Percentiles rank a stretch among this genome's conserved stretches.
Evolutionary conservation across 2,113 vertebrate species (phyloP).

Genomic region (Acanthochromis polyacanthus): DNA sequence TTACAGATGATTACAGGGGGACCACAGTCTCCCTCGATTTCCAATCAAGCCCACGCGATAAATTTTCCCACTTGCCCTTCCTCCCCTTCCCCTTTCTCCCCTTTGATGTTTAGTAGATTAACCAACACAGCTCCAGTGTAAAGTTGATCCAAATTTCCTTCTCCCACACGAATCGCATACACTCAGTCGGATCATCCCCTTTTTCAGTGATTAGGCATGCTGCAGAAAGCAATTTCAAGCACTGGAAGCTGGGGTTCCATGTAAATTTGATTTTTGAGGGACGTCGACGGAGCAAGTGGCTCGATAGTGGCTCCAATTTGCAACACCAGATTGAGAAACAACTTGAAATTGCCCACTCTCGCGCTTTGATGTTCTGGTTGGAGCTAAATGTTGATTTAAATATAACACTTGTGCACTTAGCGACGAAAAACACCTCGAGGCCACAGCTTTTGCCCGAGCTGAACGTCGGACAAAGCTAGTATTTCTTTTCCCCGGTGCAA

Average conservation of each 20-base stretch:
- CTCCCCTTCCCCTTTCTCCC: conserved; percentile 33
- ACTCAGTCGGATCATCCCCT: conserved; percentile 67
- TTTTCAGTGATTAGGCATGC: conserved; percentile 73
- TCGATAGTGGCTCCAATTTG: conserved; percentile 48
- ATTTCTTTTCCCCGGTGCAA: conserved; percentile 50
- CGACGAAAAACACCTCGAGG: conserved; percentile 38
- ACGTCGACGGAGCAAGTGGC: conserved; percentile 41
- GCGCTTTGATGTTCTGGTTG: conserved; percentile 57
- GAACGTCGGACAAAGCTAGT: conserved; percentile 42
- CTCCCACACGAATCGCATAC: conserved; percentile 61
- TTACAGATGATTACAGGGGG: conserved; percentile 68
- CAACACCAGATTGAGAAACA: conserved; percentile 59
- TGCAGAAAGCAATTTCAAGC: conserved; percentile 68
- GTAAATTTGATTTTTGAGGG: conserved; percentile 58
- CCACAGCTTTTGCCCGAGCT: conserved; percentile 3
- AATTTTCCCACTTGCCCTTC: conserved; percentile 54
- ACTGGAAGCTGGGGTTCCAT: conserved; percentile 41
- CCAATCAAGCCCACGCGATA: conserved; percentile 67
- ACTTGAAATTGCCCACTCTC: conserved; percentile 51
- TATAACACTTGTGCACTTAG: conserved; percentile 27
- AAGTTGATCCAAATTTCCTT: conserved; percentile 72
- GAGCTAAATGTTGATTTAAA: conserved; percentile 63
- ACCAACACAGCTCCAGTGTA: conserved; percentile 61
- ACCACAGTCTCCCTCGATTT: conserved; percentile 65
- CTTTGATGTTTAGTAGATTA: conserved; percentile 78